Evolutionary conservation across 1,140 invertebrate species (phyloP), one percentile per base, ranked within the genome.

Genomic region (Leptinotarsa lineolata): DNA sequence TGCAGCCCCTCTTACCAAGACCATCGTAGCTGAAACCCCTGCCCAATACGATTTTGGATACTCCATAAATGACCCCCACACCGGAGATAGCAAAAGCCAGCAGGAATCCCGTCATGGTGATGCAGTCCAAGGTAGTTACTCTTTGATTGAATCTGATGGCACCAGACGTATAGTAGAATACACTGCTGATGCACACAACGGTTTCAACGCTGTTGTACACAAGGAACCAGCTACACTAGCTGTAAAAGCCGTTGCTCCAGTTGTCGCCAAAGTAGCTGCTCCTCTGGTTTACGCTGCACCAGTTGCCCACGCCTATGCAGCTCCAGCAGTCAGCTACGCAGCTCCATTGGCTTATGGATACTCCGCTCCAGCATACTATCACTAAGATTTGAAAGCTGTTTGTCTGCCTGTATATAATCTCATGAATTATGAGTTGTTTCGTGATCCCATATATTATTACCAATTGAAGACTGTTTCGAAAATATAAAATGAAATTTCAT

Each of bases 141-240:
- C 76, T n/a, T 83, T 88, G 60, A 83, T 87, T n/a, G 86, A 88
- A 75, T 84, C 87, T 54, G 87, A 88, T 76, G 87, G 87, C 74
- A 85, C 84, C 73, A 82, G 86, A 61, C 83, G 86, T 74, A 87
- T 85, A 48, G 86, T 88, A 54, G 81, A 85, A 76, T 88, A 88
- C 80, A 85, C 86, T 24, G 86, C 86, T 76, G 85, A 87, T 77
- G 85, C 84, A 70, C 85, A 87, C 73, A 86, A 86, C 12, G 69
- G 74, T 3, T 76, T 76, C 72, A 76, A 76, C 58, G 75, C 75
- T 54, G 71, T 75, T 60, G 74, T 75, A 15, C 64, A 69, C 22
- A 61, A 54, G 15, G 74, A 70, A 60, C 66, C 72, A 58, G 71
- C 71, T 73, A 44, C 66, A 15, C 12, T 54, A 16, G 48, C 48